phyloP scores from a whole-genome alignment of 1,140 invertebrate species.

The Drosophila insularis region DNA sequence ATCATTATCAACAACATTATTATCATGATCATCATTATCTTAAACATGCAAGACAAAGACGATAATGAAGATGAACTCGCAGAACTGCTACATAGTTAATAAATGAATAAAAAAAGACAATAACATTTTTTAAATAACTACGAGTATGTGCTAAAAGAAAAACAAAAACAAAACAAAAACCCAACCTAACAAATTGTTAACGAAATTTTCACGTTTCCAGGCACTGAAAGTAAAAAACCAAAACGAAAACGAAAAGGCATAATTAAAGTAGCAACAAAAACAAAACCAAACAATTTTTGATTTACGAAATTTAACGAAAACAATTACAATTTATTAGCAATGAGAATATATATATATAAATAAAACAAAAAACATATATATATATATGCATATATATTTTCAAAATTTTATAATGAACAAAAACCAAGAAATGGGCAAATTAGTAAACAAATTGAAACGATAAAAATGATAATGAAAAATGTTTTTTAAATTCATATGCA shows the following conservation, averaged over 20 bases:
- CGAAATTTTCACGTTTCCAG: conserved; percentile 5
- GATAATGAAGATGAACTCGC: conserved; percentile 59
- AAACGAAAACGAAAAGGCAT: conserved; percentile 30
- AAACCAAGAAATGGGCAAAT: conserved; percentile 46
- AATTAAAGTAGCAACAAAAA: conserved; percentile 36
- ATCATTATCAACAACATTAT: conserved; percentile 12
- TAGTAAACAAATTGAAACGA: conserved; percentile 70
- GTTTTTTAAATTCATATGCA: conserved; percentile 80
- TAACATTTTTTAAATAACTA: conserved; percentile 74
- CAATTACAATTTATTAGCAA: conserved; percentile 75
- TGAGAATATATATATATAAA: conserved; percentile 60
- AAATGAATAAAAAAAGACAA: conserved; percentile 78
- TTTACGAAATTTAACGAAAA: conserved; percentile 58
- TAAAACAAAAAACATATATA: conserved; percentile 40
- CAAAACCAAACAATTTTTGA: conserved; percentile 41
- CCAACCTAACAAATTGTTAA: conserved; percentile 53
- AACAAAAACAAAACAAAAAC: conserved; percentile 26
- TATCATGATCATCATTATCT: background rate
- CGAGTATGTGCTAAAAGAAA: conserved; percentile 62
- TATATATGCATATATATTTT: conserved; percentile 69
- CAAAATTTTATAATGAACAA: conserved; percentile 75
- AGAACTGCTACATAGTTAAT: conserved; percentile 79
- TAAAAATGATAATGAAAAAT: conserved; percentile 24
- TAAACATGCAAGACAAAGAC: background rate
- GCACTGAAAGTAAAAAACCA: conserved; percentile 3